These are phyloP conservation scores for Anolis apletophallus DNA, from an alignment of 2,797 vertebrate species.

Conservation along the genomic window DNA sequence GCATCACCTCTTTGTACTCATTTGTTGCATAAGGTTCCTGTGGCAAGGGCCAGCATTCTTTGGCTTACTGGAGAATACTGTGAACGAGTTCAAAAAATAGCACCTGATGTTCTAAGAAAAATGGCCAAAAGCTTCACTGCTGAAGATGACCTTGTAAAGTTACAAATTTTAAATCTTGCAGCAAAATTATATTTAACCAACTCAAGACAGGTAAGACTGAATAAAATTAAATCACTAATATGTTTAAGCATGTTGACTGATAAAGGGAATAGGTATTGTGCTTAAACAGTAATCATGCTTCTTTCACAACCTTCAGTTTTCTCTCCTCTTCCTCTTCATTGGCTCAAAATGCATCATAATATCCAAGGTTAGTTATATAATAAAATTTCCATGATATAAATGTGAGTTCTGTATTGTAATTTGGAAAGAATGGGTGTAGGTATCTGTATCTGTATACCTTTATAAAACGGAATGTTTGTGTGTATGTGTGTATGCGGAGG, in stretches of 20 bases:
- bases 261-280: not conserved
- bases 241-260: not conserved
- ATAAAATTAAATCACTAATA: not conserved
- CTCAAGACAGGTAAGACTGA: constrained; percentile 90
- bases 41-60: constrained; percentile 97
- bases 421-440: not conserved
- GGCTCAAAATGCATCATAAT: not conserved
- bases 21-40: constrained; percentile 86
- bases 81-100: constrained; percentile 94
- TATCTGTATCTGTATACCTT: no score
- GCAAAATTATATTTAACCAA: constrained; percentile 97
- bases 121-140: constrained; percentile 92
- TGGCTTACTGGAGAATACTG: constrained; percentile 98
- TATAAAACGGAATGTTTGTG: no score
- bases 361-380: not conserved
- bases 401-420: not conserved
- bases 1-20: constrained; percentile 25
- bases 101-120: constrained; percentile 95
- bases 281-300: not conserved
- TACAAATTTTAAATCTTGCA: constrained; percentile 93
- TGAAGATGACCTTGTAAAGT: constrained; percentile 95
- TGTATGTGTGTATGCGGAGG: no score
- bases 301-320: not conserved
- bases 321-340: not conserved
- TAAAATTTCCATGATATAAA: not conserved